phyloP scores from a whole-genome alignment of 2,888 invertebrate genomes.

The Ligdia adustata region DNA sequence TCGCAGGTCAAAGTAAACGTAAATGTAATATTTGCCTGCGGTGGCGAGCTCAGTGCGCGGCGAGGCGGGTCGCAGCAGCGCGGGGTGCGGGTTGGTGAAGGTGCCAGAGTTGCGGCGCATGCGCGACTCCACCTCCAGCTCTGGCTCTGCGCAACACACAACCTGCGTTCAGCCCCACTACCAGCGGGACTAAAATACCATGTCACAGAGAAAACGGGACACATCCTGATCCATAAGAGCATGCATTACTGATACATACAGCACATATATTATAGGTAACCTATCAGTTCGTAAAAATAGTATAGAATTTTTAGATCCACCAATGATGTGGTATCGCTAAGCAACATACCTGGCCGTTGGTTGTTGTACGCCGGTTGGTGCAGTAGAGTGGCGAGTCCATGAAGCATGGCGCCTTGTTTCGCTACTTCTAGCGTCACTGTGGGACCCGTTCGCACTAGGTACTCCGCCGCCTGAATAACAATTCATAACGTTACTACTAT shows the following conservation, averaged over 20 bases:
- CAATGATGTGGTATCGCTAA: background rate
- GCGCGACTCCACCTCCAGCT: conserved; percentile 64
- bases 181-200: too few relatives aligned
- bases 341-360: conserved; percentile 67
- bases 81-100: conserved; percentile 74
- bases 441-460: conserved; percentile 96
- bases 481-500: too few relatives aligned
- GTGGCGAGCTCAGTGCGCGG: conserved; percentile 78
- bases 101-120: conserved; percentile 74
- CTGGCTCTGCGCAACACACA: conserved; percentile 44
- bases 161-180: too few relatives aligned
- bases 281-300: too few relatives aligned
- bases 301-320: too few relatives aligned
- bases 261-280: too few relatives aligned
- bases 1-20: too few relatives aligned
- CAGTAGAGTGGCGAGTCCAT: conserved; percentile 96
- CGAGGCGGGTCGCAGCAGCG: conserved; percentile 66
- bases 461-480: conserved; percentile 93
- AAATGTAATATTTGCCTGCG: conserved; percentile 56
- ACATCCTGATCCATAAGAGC: too few relatives aligned
- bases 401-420: conserved; percentile 98
- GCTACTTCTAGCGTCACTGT: conserved; percentile 97
- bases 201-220: too few relatives aligned
- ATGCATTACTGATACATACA: too few relatives aligned
- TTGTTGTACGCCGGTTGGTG: conserved; percentile 89